These are phyloP conservation scores for Trididemnum clinides DNA, from an alignment of 23 tunicate genomes.

Conservation along the genomic window DNA sequence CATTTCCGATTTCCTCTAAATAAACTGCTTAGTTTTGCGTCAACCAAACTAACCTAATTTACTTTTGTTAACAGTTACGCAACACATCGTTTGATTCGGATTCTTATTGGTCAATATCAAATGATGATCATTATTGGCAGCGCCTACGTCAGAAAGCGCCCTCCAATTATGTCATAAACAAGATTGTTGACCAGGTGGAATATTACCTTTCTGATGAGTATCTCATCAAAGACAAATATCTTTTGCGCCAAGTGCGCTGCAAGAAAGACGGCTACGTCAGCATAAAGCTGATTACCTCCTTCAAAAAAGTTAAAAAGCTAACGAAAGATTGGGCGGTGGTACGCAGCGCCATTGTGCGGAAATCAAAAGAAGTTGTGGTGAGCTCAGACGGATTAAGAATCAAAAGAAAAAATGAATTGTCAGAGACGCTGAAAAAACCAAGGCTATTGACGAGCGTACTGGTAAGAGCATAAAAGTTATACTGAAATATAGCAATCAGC, in stretches of 20 bases:
- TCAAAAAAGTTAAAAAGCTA: conserved; percentile 90
- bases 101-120: conserved; percentile 41
- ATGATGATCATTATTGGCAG: conserved; percentile 63
- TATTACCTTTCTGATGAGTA: conserved; percentile 96
- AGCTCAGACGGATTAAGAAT: conserved; percentile 86
- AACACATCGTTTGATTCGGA: too few relatives aligned
- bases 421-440: conserved; percentile 82
- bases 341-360: conserved; percentile 92
- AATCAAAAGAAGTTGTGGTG: conserved; percentile 58
- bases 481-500: too few relatives aligned
- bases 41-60: too few relatives aligned
- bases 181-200: conserved; percentile 78
- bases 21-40: too few relatives aligned
- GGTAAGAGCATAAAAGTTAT: too few relatives aligned
- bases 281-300: conserved; percentile 84
- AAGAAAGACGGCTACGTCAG: conserved; percentile 96
- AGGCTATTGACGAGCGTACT: conserved; percentile 82
- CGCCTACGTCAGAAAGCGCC: conserved; percentile 36
- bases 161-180: conserved; percentile 1
- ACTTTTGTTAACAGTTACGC: too few relatives aligned
- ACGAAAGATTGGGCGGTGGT: conserved; percentile 89
- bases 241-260: conserved; percentile 94
- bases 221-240: conserved; percentile 85
- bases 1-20: too few relatives aligned
- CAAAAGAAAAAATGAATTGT: conserved; percentile 48